phyloP scores from a whole-genome alignment of 2,888 invertebrate species.

The Machimus rusticus region DNA sequence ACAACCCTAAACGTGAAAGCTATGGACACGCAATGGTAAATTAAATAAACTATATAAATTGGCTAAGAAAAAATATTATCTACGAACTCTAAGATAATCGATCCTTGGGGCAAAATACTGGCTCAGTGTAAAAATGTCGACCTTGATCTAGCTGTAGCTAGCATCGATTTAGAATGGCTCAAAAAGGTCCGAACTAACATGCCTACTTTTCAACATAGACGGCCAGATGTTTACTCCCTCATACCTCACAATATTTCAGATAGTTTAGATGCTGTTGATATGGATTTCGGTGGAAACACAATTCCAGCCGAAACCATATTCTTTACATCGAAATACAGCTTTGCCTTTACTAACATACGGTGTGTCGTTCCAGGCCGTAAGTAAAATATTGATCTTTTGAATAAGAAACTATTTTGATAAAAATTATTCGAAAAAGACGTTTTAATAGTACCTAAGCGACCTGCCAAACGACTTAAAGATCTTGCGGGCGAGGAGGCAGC shows the following conservation, averaged over 20 bases:
- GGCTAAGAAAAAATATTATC: background rate
- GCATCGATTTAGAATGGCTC: constrained; percentile 72
- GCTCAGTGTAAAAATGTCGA: constrained; percentile 72
- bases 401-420: background rate
- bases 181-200: constrained; percentile 76
- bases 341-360: constrained; percentile 90
- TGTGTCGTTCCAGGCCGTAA: constrained; percentile 81
- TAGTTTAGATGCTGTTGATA: constrained; percentile 43
- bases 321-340: constrained; percentile 72
- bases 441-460: constrained; percentile 75
- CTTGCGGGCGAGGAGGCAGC: constrained; percentile 73
- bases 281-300: constrained; percentile 53
- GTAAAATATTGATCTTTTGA: background rate
- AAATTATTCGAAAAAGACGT: constrained; percentile 62
- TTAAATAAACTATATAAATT: background rate
- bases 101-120: constrained; percentile 91
- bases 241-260: constrained; percentile 60
- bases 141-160: constrained; percentile 71
- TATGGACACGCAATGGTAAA: constrained; percentile 80
- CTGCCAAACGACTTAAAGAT: constrained; percentile 70
- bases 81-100: constrained; percentile 64
- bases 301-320: constrained; percentile 72
- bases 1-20: constrained; percentile 85
- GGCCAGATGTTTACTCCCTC: constrained; percentile 69
- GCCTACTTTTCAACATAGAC: constrained; percentile 86